phyloP scores from a whole-genome alignment of 2,888 invertebrate genomes.

The Stegana nigrithorax region DNA sequence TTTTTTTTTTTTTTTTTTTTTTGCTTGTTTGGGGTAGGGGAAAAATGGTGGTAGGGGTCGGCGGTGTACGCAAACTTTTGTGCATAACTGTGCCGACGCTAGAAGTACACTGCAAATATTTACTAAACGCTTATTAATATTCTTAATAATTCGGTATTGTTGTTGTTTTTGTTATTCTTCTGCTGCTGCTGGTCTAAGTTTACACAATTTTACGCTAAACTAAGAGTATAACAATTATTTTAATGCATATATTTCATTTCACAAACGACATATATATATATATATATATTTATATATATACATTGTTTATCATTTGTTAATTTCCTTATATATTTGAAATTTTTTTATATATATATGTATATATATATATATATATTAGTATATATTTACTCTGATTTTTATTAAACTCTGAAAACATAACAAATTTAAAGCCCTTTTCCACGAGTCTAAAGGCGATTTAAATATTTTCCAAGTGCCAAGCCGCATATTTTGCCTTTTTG shows the following conservation, averaged over 20 bases:
- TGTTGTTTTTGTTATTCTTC: not conserved
- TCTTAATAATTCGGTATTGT: no score
- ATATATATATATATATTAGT: constrained; percentile 6
- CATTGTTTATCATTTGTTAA: not conserved
- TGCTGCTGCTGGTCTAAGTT: no score
- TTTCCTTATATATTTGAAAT: constrained; percentile 8
- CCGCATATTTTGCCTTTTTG: not conserved
- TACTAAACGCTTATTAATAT: constrained; percentile 15
- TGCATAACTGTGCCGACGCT: constrained; percentile 49
- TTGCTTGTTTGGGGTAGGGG: constrained; percentile 23
- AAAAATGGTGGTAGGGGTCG: constrained; percentile 20
- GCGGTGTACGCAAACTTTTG: constrained; percentile 57
- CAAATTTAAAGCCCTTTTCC: constrained; percentile 58
- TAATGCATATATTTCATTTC: constrained; percentile 20
- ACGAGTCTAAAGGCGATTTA: constrained; percentile 38
- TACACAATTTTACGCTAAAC: constrained; percentile 41
- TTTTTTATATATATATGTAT: constrained; percentile 1
- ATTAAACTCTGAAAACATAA: constrained; percentile 67
- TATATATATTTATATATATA: constrained; percentile 19
- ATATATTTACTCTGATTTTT: constrained; percentile 30
- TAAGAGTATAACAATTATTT: constrained; percentile 55
- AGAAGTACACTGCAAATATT: constrained; percentile 14
- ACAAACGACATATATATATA: constrained; percentile 26
- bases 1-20: constrained; percentile 25
- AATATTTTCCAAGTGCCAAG: constrained; percentile 2